phyloP scores from a whole-genome alignment of 1,140 invertebrate species.

The Macrotrachela quadricornifera region DNA sequence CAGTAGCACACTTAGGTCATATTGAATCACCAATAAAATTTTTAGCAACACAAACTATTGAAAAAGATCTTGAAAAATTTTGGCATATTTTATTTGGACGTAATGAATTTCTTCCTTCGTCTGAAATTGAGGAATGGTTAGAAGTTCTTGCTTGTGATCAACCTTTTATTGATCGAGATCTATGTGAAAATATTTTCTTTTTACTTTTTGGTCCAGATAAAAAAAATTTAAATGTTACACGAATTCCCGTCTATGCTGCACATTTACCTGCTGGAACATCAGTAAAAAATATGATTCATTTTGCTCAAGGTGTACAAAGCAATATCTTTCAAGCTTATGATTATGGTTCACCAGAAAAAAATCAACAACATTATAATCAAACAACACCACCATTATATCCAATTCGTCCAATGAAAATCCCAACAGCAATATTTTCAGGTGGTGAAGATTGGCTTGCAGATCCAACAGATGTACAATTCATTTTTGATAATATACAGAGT shows the following conservation, averaged over 20 bases:
- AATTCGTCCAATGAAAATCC: conserved; percentile 38
- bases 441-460: conserved; percentile 48
- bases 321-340: conserved; percentile 36
- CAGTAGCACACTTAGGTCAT: conserved; percentile 46
- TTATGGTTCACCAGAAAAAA: conserved; percentile 37
- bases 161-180: background rate
- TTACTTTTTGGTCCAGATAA: conserved; percentile 14
- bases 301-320: conserved; percentile 21
- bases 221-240: conserved; percentile 12
- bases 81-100: conserved; percentile 16
- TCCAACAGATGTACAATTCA: conserved; percentile 39
- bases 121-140: conserved; percentile 11
- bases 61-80: conserved; percentile 7
- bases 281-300: conserved; percentile 46
- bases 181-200: conserved; percentile 19
- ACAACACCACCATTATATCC: conserved; percentile 44
- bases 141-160: conserved; percentile 11
- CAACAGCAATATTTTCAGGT: conserved; percentile 44
- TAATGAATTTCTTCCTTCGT: conserved; percentile 16
- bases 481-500: conserved; percentile 9
- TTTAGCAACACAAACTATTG: conserved; percentile 10
- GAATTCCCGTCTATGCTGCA: conserved; percentile 41
- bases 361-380: conserved; percentile 36
- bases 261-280: conserved; percentile 64
- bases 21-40: conserved; percentile 40